phyloP scores from a whole-genome alignment of 1,140 invertebrate genomes.

The Zaprionus vittiger region DNA sequence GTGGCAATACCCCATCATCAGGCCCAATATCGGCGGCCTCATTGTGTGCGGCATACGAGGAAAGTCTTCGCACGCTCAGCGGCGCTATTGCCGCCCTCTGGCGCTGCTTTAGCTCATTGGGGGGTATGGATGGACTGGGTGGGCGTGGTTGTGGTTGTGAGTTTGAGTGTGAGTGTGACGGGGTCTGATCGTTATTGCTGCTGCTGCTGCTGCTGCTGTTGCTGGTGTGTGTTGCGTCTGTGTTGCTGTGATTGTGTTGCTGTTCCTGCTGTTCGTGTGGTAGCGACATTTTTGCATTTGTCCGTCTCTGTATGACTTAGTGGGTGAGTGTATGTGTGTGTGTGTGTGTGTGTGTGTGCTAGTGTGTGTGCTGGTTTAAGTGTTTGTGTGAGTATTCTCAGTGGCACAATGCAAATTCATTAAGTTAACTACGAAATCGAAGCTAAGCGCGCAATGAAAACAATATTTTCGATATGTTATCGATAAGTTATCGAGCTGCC shows the following conservation, averaged over 20 bases:
- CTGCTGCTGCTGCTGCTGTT: constrained; percentile 43
- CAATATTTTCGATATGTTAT: constrained; percentile 27
- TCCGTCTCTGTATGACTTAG: constrained; percentile 24
- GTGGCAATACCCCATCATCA: constrained; percentile 31
- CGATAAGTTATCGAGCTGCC: constrained; percentile 2
- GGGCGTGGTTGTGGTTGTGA: constrained; percentile 9
- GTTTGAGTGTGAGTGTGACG: not conserved
- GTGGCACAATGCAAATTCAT: constrained; percentile 41
- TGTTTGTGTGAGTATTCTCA: constrained; percentile 42
- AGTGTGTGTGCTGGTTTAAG: constrained; percentile 25
- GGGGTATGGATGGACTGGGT: constrained; percentile 45
- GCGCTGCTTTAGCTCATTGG: constrained; percentile 72
- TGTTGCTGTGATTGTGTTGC: constrained; percentile 55
- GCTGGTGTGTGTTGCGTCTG: constrained; percentile 43
- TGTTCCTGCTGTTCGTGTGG: constrained; percentile 61
- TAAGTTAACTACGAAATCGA: constrained; percentile 38
- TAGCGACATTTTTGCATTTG: constrained; percentile 73
- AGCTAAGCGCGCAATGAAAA: constrained; percentile 35
- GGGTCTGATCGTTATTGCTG: constrained; percentile 26
- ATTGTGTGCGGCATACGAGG: constrained; percentile 56
- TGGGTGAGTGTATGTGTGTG: constrained; percentile 19
- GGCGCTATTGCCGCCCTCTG: constrained; percentile 52
- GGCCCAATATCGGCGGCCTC: constrained; percentile 42
- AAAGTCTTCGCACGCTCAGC: constrained; percentile 67
- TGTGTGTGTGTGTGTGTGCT: constrained; percentile 29